These are phyloP conservation scores for Carpatolechia fugitivella DNA, from an alignment of 2,888 invertebrate species.

Conservation along the genomic window DNA sequence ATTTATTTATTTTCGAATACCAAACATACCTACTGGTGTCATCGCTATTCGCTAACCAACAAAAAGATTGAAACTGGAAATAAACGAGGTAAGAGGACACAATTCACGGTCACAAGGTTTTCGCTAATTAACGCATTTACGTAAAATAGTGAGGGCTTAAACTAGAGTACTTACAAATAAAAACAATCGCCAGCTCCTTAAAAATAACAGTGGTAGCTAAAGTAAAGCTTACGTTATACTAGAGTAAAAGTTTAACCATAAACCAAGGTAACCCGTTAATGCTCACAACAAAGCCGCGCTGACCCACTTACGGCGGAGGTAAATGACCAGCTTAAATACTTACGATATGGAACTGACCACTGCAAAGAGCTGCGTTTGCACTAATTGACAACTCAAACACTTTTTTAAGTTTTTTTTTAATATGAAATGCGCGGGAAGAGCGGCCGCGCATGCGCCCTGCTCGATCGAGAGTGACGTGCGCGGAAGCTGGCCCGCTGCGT, in stretches of 20 bases:
- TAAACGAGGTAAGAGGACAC: background rate
- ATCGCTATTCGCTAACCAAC: background rate
- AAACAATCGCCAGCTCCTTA: background rate
- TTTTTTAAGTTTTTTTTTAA: conserved; percentile 30
- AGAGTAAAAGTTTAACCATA: conserved; percentile 16
- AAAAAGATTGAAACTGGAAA: background rate
- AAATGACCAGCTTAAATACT: conserved; percentile 45
- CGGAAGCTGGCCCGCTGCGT: conserved; percentile 60
- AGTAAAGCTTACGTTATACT: background rate
- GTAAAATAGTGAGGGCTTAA: background rate
- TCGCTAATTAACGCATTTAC: background rate
- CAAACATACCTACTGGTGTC: background rate
- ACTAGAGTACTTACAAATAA: background rate
- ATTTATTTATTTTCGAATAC: conserved; percentile 7
- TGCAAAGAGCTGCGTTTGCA: conserved; percentile 39
- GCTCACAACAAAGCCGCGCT: conserved; percentile 41
- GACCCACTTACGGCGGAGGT: conserved; percentile 51
- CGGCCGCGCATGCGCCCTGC: conserved; percentile 56
- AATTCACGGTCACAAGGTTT: background rate
- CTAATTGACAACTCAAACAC: conserved; percentile 45
- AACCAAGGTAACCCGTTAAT: conserved; percentile 27
- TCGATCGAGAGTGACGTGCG: conserved; percentile 68
- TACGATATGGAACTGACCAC: conserved; percentile 45
- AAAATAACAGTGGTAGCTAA: background rate
- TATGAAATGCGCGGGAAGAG: conserved; percentile 52